phyloP scores from a whole-genome alignment of 2,888 invertebrate genomes.

The Lasioglossum zephyrum region DNA sequence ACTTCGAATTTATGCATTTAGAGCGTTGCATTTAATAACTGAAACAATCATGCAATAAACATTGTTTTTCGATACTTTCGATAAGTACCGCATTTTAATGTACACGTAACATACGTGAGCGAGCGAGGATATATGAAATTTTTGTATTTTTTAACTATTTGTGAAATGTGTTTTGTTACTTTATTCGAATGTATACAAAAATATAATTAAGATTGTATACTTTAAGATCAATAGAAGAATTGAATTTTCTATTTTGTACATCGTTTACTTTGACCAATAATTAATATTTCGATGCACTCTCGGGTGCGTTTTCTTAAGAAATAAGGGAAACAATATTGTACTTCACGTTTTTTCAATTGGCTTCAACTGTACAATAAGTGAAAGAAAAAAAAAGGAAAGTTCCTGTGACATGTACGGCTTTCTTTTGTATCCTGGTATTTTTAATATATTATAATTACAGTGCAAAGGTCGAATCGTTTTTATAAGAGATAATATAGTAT shows the following conservation, averaged over 20 bases:
- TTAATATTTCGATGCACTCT: slow-evolving; percentile 31
- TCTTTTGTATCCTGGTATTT: slow-evolving; percentile 42
- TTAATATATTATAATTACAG: slow-evolving; percentile 10
- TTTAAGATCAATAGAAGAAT: slow-evolving; percentile 45
- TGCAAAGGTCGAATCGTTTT: slow-evolving; percentile 19
- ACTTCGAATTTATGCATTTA: slow-evolving; percentile 43
- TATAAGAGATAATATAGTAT: slow-evolving; percentile 37
- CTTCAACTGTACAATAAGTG: slow-evolving; percentile 38
- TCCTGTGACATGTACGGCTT: slow-evolving; percentile 48
- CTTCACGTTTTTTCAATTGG: slow-evolving; percentile 33
- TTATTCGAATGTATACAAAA: slow-evolving; percentile 15
- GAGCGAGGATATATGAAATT: slow-evolving; percentile 25
- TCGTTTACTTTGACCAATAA: slow-evolving; percentile 30
- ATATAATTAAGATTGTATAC: slow-evolving; percentile 35
- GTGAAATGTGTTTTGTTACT: slow-evolving; percentile 35
- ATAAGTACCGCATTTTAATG: neutral
- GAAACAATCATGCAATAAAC: slow-evolving; percentile 44
- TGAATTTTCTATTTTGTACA: slow-evolving; percentile 47
- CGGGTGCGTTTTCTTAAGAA: slow-evolving; percentile 28
- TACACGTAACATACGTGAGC: slow-evolving; percentile 18
- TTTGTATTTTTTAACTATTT: slow-evolving; percentile 47
- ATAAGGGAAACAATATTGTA: slow-evolving; percentile 26
- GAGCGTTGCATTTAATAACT: slow-evolving; percentile 27
- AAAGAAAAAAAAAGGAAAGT: slow-evolving; percentile 43
- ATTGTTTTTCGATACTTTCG: slow-evolving; percentile 28